Base-by-base conservation (phyloP, 64 coral and sea anemone genomes). In the Porites lutea region DNA sequence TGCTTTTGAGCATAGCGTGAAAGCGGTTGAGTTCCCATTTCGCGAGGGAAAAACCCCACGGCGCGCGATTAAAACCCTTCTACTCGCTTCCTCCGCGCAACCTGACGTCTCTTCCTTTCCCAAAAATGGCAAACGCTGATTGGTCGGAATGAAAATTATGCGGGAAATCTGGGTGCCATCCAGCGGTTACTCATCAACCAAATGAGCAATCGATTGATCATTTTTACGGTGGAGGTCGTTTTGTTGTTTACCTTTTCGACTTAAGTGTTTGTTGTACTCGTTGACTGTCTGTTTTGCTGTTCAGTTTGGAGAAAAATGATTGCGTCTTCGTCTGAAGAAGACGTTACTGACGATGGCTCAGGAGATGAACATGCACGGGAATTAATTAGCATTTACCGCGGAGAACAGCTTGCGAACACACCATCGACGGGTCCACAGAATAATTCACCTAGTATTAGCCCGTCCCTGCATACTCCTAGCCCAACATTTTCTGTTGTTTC, bases 401-500 rank as follows among this genome's bases (percentile, higher is more conserved):
- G 80, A 19, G 80, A 83, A 12, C 80, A 83, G 43, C 22, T 61
- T 61, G 59, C 78, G 45, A 64, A 50, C 11, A 11, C 45, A 67
- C 62, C 45, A 45, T 22, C 27, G 12, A 81, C 55, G 8, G 59
- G 21, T 2, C 3, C 79, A 6, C 71, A 47, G 43, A 15, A 58
- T 13, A 50, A 64, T 83, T 67, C 80, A 66, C 60, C 61, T 7
- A 83, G 62, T 7, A 27, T 68, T 21, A 66, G 59, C 5, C 80
- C 80, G 11, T 83, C 80, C 9, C 61, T 83, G 6, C 80, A 83
- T 19, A 78, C 72, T 64, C 72, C 75, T 11, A 96, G 95, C n/a
- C 95, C 95, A 19, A 93, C 95, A 3, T 88, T 85, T 3, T 96
- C 95, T 3, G 16, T 96, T 5, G 72, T 75, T 8, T 93, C 95